Percentiles rank a stretch among this genome's conserved stretches.
phyloP scores from a whole-genome alignment of 2,888 invertebrate species.

The Diachrysia chrysitis region DNA sequence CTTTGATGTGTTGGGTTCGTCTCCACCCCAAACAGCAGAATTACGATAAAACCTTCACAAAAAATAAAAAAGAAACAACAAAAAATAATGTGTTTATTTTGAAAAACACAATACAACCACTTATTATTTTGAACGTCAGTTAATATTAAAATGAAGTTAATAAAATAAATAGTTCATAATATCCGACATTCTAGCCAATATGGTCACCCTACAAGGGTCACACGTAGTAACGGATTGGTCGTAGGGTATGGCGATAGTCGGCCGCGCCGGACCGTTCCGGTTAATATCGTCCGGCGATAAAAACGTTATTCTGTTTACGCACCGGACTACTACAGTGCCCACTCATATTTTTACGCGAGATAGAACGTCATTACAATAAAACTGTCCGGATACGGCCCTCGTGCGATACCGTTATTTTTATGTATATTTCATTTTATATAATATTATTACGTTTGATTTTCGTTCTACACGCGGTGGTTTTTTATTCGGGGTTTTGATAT shows the following conservation, averaged over 20 bases:
- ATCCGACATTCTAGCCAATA: neutral
- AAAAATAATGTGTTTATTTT: no score
- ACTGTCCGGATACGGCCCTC: slow-evolving; percentile 32
- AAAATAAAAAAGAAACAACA: no score
- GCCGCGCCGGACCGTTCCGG: slow-evolving; percentile 42
- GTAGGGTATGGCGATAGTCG: slow-evolving; percentile 34
- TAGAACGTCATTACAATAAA: slow-evolving; percentile 53
- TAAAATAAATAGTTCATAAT: neutral
- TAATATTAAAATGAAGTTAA: no score
- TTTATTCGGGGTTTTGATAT: neutral
- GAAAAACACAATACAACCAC: no score
- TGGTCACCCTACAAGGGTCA: slow-evolving; percentile 9
- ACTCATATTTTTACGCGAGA: slow-evolving; percentile 57
- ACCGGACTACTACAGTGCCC: slow-evolving; percentile 36
- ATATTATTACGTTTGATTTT: slow-evolving; percentile 41
- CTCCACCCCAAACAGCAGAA: no score
- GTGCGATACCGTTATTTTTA: slow-evolving; percentile 44
- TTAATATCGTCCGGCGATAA: slow-evolving; percentile 50
- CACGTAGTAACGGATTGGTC: slow-evolving; percentile 21
- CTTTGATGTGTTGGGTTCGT: no score
- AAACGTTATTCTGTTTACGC: slow-evolving; percentile 55
- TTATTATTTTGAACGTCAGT: no score
- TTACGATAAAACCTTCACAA: no score
- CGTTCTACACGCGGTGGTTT: slow-evolving; percentile 8
- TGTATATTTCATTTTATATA: slow-evolving; percentile 44